phyloP scores from a whole-genome alignment of 2,888 invertebrate genomes.

The Drepanosiphum platanoidis region DNA sequence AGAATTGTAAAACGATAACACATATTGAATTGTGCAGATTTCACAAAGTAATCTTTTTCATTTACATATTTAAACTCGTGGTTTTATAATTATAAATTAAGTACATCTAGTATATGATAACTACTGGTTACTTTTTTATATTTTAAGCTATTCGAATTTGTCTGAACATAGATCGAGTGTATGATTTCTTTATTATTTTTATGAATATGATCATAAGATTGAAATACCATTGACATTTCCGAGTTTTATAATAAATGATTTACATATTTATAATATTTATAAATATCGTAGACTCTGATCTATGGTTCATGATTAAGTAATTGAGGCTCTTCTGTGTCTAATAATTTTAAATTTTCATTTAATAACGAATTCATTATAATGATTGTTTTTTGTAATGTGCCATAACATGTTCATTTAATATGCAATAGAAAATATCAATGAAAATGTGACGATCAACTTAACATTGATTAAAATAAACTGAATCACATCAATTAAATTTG shows the following conservation, averaged over 20 bases:
- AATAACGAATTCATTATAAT: too few species aligned
- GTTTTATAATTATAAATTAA: not conserved
- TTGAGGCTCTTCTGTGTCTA: not conserved
- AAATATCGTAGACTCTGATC: not conserved
- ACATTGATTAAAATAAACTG: not conserved
- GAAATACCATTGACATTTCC: too few species aligned
- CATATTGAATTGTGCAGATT: not conserved
- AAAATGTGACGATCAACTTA: not conserved
- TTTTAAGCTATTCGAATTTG: not conserved
- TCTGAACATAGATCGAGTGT: not conserved
- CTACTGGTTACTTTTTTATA: not conserved
- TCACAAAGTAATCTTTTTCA: not conserved
- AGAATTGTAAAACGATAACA: slow-evolving; percentile 44
- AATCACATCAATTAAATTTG: too few species aligned
- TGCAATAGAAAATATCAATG: not conserved
- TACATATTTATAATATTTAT: not conserved
- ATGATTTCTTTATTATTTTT: not conserved
- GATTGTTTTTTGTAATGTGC: not conserved
- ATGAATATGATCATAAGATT: not conserved
- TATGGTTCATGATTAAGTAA: not conserved
- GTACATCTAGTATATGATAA: not conserved
- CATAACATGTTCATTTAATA: not conserved
- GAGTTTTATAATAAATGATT: not conserved
- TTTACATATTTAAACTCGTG: not conserved
- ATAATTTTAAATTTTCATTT: too few species aligned